Evolutionary conservation across 1,140 invertebrate genomes (phyloP), one percentile per base, ranked within the genome.

Genomic region (Platyscapa corneri): DNA sequence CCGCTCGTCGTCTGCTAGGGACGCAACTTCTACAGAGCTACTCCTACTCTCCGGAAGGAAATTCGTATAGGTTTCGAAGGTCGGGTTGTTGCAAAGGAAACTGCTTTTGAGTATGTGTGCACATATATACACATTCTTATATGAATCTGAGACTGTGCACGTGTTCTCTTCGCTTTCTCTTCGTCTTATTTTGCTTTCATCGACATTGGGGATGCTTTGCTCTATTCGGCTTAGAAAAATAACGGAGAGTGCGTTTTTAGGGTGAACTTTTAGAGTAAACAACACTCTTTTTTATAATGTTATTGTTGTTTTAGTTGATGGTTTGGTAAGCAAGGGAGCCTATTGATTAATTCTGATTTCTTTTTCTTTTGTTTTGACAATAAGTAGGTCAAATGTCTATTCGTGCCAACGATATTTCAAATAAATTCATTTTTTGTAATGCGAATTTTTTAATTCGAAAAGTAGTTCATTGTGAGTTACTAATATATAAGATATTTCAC

Each of bases 321-420:
- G 72, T 39, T 23, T 72, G 34, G 3, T 10, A 37, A 39, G 39
- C 70, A 27, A 34, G 70, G 70, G 10, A 72, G 20, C 20, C 12
- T 75, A 76, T 76, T 49, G 74, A 76, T 76, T 76, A 76, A 53
- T 49, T 49, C 49, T 27, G 56, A 60, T 49, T 76, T 76, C 27
- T 76, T 76, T 76, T 49, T 53, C 8, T 18, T 53, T 53, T 76
- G n/a, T 49, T 53, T n/a, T 32, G n/a, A 3, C 10, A 27, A 60
- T 60, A 60, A 60, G 7, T 60, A 60, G 56, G 56, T 60, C 56
- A 60, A 23, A 60, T 60, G 27, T 60, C 5, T 60, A 10, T 60
- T 60, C 27, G 27, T 27, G 27, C 56, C 14, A 14, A 10, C 27
- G 27, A 60, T 60, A 27, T 27, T 60, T 60, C 20, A 60, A 60